These are phyloP conservation scores for Eupleurogrammus muticus DNA, from an alignment of 2,797 vertebrate genomes.

Conservation along the genomic window DNA sequence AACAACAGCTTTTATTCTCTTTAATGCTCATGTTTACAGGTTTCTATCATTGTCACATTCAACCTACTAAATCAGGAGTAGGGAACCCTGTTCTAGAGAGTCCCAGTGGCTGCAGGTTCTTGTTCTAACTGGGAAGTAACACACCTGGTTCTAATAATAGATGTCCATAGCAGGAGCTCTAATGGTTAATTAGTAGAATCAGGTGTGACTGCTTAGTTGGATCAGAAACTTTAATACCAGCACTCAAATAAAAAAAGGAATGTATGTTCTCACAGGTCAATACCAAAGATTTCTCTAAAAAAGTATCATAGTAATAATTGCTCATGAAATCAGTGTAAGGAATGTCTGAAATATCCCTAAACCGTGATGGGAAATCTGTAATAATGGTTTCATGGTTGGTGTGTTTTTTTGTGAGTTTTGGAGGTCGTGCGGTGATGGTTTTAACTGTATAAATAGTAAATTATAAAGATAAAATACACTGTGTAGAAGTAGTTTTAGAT, in stretches of 20 bases:
- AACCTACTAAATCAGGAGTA: neutral
- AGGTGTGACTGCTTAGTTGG: too few species aligned
- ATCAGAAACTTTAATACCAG: neutral
- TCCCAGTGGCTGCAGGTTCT: too few species aligned
- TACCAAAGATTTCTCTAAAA: conserved; percentile 10
- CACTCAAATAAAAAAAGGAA: neutral
- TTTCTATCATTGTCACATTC: neutral
- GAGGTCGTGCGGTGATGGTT: neutral
- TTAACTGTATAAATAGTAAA: neutral
- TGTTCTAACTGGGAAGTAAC: too few species aligned
- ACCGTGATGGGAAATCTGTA: too few species aligned
- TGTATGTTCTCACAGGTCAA: conserved; percentile 29
- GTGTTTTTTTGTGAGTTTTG: neutral
- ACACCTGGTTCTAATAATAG: too few species aligned
- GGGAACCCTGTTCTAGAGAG: too few species aligned
- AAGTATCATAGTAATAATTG: neutral
- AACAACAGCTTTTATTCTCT: neutral
- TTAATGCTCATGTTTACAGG: neutral
- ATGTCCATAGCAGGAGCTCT: too few species aligned
- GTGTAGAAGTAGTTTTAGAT: neutral
- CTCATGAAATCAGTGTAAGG: conserved; percentile 14
- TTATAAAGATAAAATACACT: too few species aligned
- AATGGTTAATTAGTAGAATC: too few species aligned
- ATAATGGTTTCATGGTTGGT: neutral
- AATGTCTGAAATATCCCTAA: too few species aligned